phyloP scores from a whole-genome alignment of 2,888 invertebrate genomes.

The Galerucella calmariensis region DNA sequence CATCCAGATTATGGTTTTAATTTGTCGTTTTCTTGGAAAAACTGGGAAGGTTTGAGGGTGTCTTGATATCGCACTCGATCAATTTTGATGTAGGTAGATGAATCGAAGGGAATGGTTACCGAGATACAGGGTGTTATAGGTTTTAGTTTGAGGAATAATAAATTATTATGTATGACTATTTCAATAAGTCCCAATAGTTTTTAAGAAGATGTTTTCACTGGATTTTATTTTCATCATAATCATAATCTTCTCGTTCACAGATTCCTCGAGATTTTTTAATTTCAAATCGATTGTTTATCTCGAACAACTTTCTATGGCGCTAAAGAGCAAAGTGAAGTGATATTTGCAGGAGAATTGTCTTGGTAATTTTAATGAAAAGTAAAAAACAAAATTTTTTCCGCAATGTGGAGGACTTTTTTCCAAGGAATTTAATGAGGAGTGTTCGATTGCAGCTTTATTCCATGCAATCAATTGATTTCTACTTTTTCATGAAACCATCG shows the following conservation, averaged over 20 bases:
- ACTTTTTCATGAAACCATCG: neutral
- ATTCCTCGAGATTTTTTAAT: neutral
- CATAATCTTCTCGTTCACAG: neutral
- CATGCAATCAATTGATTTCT: neutral
- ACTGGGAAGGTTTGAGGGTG: too few species aligned
- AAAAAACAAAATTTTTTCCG: neutral
- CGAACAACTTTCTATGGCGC: neutral
- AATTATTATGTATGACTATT: too few species aligned
- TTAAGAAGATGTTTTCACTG: too few species aligned
- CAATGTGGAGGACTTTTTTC: neutral
- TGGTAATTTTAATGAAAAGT: conserved; percentile 6
- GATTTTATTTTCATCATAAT: too few species aligned
- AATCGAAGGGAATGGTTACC: too few species aligned
- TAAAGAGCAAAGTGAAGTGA: conserved; percentile 9
- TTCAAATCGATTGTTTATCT: neutral
- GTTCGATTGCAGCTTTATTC: neutral
- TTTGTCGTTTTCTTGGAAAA: neutral
- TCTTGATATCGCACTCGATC: too few species aligned
- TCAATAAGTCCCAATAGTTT: too few species aligned
- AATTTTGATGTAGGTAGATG: too few species aligned
- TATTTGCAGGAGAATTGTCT: neutral
- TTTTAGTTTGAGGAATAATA: too few species aligned
- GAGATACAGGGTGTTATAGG: too few species aligned
- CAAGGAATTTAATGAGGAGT: neutral
- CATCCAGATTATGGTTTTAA: neutral